Percentiles rank a stretch among this genome's conserved stretches.
Conservation (phyloP, 2,888 invertebrate species). For the Drosophila vallismaia region DNA sequence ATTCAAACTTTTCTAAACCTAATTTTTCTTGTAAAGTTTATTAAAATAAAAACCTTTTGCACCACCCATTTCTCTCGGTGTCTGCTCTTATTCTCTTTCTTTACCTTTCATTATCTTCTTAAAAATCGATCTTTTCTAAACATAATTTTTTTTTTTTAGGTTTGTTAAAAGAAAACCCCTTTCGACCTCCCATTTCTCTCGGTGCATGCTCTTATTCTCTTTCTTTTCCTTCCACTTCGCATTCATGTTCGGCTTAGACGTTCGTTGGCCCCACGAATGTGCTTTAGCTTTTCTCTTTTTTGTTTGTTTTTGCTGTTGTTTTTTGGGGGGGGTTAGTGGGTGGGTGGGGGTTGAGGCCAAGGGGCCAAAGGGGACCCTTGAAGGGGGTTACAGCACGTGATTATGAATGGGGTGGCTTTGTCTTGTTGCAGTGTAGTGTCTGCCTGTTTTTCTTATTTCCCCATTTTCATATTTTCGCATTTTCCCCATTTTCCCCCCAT, state of each 20-base stretch:
- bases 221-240: constrained; percentile 35
- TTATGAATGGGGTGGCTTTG: constrained; percentile 43
- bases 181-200: constrained; percentile 5
- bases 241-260: constrained; percentile 66
- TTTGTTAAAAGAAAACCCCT: neutral
- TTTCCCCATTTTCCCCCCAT: constrained; percentile 18
- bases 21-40: too few species aligned
- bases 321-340: constrained; percentile 20
- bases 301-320: constrained; percentile 6
- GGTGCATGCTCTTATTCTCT: constrained; percentile 25
- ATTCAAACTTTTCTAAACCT: too few species aligned
- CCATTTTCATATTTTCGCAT: neutral
- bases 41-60: too few species aligned
- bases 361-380: neutral
- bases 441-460: constrained; percentile 14
- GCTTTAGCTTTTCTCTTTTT: neutral
- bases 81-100: too few species aligned
- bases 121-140: neutral
- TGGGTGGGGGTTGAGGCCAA: constrained; percentile 4
- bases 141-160: too few species aligned
- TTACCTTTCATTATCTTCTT: too few species aligned
- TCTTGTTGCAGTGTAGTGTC: constrained; percentile 13
- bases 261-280: constrained; percentile 68
- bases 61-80: too few species aligned
- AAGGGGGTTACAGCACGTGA: constrained; percentile 30